Evolutionary conservation across 2,797 vertebrate species (phyloP).

Genomic region (Pelodytes ibericus): DNA sequence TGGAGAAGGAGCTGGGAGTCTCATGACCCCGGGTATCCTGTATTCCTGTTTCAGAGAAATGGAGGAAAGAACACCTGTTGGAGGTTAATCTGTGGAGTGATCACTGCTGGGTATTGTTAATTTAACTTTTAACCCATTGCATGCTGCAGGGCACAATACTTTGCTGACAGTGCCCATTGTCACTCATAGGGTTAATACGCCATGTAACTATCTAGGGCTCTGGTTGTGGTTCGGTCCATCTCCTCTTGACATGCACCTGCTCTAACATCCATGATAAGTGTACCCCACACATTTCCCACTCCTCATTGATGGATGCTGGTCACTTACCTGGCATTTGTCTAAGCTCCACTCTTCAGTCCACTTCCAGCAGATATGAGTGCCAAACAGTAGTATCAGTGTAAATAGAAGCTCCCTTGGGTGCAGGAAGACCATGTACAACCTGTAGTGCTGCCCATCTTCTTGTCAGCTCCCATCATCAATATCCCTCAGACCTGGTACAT

Average conservation of each 20-base stretch:
- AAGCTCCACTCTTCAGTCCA: background rate
- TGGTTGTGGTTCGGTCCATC: background rate
- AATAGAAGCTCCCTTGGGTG: background rate
- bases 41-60: slow-evolving; percentile 14
- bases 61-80: slow-evolving; percentile 34
- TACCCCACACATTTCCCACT: background rate
- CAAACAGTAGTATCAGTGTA: too few species aligned
- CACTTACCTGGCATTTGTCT: slow-evolving; percentile 45
- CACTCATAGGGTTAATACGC: background rate
- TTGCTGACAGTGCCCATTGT: background rate
- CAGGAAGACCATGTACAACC: slow-evolving; percentile 4
- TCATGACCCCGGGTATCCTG: slow-evolving; percentile 31
- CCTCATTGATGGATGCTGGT: background rate
- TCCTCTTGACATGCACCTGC: background rate
- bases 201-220: background rate
- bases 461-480: background rate
- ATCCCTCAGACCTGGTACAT: background rate
- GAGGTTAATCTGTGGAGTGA: slow-evolving; percentile 31
- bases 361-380: too few species aligned
- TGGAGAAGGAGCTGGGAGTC: slow-evolving; percentile 28
- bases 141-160: background rate
- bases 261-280: background rate
- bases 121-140: background rate
- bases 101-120: slow-evolving; percentile 12
- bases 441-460: slow-evolving; percentile 12